These are phyloP conservation scores for Agrypnia vestita DNA, from an alignment of 1,140 invertebrate genomes.

Conservation along the genomic window DNA sequence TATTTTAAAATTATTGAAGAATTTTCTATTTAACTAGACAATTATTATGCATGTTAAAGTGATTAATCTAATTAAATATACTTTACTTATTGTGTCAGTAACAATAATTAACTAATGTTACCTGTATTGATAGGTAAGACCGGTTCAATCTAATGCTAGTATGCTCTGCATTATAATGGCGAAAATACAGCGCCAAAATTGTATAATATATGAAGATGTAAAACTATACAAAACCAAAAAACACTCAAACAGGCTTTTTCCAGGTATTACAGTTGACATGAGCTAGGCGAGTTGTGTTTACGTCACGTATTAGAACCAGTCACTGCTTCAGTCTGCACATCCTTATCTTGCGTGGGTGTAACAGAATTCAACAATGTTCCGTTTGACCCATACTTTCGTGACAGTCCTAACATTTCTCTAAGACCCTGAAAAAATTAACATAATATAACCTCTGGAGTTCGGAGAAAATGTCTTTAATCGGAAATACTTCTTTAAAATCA, in stretches of 20 bases:
- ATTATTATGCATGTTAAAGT: not conserved
- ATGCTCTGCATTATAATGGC: slow-evolving; percentile 33
- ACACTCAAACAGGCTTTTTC: slow-evolving; percentile 50
- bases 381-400: slow-evolving; percentile 77
- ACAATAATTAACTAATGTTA: slow-evolving; percentile 17
- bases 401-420: slow-evolving; percentile 80
- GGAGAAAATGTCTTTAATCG: too few species aligned
- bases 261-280: slow-evolving; percentile 57
- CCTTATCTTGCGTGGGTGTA: slow-evolving; percentile 75
- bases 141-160: slow-evolving; percentile 28
- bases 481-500: too few species aligned
- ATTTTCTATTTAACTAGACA: slow-evolving; percentile 16
- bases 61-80: slow-evolving; percentile 26
- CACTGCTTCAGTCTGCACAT: slow-evolving; percentile 76
- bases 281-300: slow-evolving; percentile 58
- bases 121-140: slow-evolving; percentile 12
- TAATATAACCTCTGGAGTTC: not conserved
- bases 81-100: slow-evolving; percentile 4
- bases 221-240: slow-evolving; percentile 43
- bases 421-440: slow-evolving; percentile 72
- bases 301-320: slow-evolving; percentile 61
- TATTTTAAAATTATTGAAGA: not conserved
- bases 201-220: slow-evolving; percentile 13
- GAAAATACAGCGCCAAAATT: slow-evolving; percentile 32
- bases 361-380: slow-evolving; percentile 64